These are phyloP conservation scores for Tanypteryx hageni DNA, from an alignment of 2,888 invertebrate genomes.

Conservation along the genomic window DNA sequence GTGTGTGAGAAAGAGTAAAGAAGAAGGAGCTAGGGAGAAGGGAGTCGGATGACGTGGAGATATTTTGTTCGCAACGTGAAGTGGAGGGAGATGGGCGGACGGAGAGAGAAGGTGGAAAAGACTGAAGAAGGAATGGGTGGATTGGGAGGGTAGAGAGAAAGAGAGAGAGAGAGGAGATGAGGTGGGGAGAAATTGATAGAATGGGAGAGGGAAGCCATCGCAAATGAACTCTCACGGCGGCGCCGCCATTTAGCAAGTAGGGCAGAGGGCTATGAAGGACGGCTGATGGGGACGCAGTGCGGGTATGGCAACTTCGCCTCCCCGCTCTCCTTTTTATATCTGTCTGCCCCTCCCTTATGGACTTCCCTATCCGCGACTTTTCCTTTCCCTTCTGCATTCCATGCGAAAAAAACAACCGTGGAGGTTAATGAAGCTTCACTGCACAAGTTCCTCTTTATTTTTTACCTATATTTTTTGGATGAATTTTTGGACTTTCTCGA, in stretches of 20 bases:
- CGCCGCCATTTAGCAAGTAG: neutral
- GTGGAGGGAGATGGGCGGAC: neutral
- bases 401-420: neutral
- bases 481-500: neutral
- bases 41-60: neutral
- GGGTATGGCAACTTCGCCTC: neutral
- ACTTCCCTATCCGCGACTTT: neutral
- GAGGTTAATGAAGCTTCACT: neutral
- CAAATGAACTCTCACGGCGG: constrained; percentile 6
- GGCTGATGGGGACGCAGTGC: neutral
- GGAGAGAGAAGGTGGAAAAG: neutral
- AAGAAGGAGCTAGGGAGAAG: neutral
- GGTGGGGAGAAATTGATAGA: neutral
- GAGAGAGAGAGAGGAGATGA: neutral
- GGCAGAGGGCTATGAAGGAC: neutral
- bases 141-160: neutral
- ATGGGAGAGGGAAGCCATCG: neutral
- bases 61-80: neutral
- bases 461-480: neutral
- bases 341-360: neutral
- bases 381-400: neutral
- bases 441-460: neutral
- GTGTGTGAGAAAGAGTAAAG: neutral
- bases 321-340: neutral
- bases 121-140: neutral